Conservation (phyloP, 2,113 vertebrate species). For the Hippocampus zosterae region DNA sequence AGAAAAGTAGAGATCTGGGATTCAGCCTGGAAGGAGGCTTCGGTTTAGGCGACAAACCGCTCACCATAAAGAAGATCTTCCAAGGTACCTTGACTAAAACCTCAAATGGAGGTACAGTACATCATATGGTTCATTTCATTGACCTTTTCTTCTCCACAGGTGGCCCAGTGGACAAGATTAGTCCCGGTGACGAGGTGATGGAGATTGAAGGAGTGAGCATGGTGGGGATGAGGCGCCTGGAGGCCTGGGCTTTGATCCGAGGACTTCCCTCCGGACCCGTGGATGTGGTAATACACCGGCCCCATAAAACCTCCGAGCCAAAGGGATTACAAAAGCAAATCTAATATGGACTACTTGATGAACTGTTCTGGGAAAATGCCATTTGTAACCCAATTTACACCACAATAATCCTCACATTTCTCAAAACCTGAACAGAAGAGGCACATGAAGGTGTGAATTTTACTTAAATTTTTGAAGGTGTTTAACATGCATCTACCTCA, state of each 20-base stretch:
- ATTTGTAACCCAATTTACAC: not conserved
- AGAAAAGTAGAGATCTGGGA: slow-evolving; percentile 69
- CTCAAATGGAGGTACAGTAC: not conserved
- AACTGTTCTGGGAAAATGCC: not conserved
- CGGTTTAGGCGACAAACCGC: slow-evolving; percentile 64
- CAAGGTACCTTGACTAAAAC: slow-evolving; percentile 59
- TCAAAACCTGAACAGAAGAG: not conserved
- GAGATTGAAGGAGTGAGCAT: slow-evolving; percentile 61
- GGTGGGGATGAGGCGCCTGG: slow-evolving; percentile 66
- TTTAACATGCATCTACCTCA: slow-evolving; percentile 49
- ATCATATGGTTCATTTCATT: not conserved
- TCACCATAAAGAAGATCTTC: slow-evolving; percentile 74
- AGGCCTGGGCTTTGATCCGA: slow-evolving; percentile 73
- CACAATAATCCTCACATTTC: not conserved
- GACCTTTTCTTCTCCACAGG: slow-evolving; percentile 44
- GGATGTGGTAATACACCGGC: slow-evolving; percentile 61
- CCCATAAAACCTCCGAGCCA: slow-evolving; percentile 24
- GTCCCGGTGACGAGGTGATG: slow-evolving; percentile 70
- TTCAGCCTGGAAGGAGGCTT: slow-evolving; percentile 76
- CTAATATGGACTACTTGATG: not conserved
- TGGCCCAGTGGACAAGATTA: slow-evolving; percentile 64
- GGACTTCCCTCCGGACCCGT: slow-evolving; percentile 68
- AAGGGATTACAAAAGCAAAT: slow-evolving; percentile 19
- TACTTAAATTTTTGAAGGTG: not conserved
- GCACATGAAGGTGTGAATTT: not conserved